Conservation (phyloP, 2,888 invertebrate species). For the Agrotis ipsilon region DNA sequence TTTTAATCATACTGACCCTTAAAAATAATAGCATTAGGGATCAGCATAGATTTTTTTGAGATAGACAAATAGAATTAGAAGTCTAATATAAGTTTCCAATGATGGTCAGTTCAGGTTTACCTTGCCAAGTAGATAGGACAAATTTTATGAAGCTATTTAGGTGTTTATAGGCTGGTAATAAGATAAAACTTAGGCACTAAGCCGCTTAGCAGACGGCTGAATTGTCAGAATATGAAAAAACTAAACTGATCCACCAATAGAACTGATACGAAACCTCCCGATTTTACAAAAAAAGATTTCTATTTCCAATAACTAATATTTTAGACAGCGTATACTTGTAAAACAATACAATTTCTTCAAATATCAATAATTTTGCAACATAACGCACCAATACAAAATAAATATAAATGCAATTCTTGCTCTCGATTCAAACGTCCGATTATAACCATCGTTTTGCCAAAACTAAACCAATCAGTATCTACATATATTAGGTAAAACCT, state of each 20-base stretch:
- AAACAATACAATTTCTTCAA: slow-evolving; percentile 60
- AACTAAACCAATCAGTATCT: slow-evolving; percentile 60
- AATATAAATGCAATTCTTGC: slow-evolving; percentile 84
- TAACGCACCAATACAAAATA: slow-evolving; percentile 73
- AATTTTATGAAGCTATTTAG: background rate
- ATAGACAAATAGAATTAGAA: slow-evolving; percentile 41
- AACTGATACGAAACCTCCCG: slow-evolving; percentile 20
- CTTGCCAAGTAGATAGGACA: background rate
- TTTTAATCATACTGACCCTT: slow-evolving; percentile 1
- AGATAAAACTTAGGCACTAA: background rate
- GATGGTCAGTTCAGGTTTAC: background rate
- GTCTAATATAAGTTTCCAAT: slow-evolving; percentile 26
- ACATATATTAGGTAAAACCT: slow-evolving; percentile 54
- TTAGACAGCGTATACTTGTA: slow-evolving; percentile 59
- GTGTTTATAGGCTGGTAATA: background rate
- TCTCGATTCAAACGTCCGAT: slow-evolving; percentile 77
- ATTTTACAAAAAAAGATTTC: slow-evolving; percentile 30
- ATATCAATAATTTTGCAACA: slow-evolving; percentile 63
- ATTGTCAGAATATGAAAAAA: background rate
- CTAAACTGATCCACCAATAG: background rate
- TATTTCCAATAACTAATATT: slow-evolving; percentile 51
- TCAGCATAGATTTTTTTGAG: slow-evolving; percentile 7
- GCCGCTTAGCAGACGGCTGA: background rate
- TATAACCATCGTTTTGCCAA: slow-evolving; percentile 63
- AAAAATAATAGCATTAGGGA: slow-evolving; percentile 16